Evolutionary conservation across 2,888 invertebrate species (phyloP).

Genomic region (Drosophila vallismaia): DNA sequence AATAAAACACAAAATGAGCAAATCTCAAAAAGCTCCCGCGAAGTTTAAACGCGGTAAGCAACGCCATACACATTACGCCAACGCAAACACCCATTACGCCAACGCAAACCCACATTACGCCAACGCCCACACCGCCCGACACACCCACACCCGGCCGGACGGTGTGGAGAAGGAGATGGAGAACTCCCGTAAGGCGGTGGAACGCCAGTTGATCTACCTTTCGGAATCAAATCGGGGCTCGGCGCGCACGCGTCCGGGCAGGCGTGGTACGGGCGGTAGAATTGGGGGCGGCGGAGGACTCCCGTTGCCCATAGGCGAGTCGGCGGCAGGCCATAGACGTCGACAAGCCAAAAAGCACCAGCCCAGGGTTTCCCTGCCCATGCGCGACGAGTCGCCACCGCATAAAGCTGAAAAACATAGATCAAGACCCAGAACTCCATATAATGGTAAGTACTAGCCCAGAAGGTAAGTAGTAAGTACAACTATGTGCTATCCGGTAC

Average conservation of each 20-base stretch:
- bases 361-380: neutral
- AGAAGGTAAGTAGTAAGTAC: too few species aligned
- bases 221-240: slow-evolving; percentile 32
- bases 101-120: neutral
- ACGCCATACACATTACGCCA: neutral
- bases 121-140: neutral
- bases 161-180: slow-evolving; percentile 20
- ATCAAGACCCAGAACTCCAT: neutral
- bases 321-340: slow-evolving; percentile 1
- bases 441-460: slow-evolving; percentile 18
- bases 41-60: slow-evolving; percentile 47
- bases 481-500: too few species aligned
- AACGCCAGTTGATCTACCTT: slow-evolving; percentile 43
- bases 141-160: slow-evolving; percentile 4
- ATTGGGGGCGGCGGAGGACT: neutral
- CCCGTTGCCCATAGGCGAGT: neutral
- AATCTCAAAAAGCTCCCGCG: slow-evolving; percentile 16
- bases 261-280: neutral
- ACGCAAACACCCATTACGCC: slow-evolving; percentile 3
- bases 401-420: neutral
- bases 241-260: neutral
- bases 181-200: slow-evolving; percentile 26
- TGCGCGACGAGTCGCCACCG: neutral
- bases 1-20: slow-evolving; percentile 25
- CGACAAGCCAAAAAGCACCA: neutral